Conservation (phyloP, 1,140 invertebrate genomes). For the Pachyrhynchus sulphureomaculatus region DNA sequence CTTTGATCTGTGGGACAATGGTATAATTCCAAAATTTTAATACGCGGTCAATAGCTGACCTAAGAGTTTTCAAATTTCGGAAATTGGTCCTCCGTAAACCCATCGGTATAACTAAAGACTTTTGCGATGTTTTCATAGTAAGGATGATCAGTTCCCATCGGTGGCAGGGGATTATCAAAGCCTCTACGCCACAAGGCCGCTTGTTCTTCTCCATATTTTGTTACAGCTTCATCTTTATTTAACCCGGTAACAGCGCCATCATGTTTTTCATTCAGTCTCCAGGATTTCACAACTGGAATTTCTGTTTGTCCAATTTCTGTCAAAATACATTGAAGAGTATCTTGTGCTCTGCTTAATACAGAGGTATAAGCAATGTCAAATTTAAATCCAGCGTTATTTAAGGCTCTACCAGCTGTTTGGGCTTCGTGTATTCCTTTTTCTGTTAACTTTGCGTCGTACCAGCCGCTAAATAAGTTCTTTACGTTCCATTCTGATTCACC, state of each 20-base stretch:
- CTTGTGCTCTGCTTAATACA: slow-evolving; percentile 85
- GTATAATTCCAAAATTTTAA: slow-evolving; percentile 93
- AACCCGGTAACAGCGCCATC: slow-evolving; percentile 93
- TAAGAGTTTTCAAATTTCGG: slow-evolving; percentile 91
- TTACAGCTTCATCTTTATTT: slow-evolving; percentile 93
- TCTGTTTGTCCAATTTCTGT: slow-evolving; percentile 78
- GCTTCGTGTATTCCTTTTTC: slow-evolving; percentile 87
- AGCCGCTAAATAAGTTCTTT: slow-evolving; percentile 92
- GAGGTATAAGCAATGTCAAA: slow-evolving; percentile 94
- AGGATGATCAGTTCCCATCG: slow-evolving; percentile 80
- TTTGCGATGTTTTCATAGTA: slow-evolving; percentile 84
- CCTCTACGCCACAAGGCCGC: slow-evolving; percentile 93
- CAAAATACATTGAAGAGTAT: slow-evolving; percentile 80
- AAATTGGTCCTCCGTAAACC: slow-evolving; percentile 78
- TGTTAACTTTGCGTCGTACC: slow-evolving; percentile 84
- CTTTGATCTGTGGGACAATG: slow-evolving; percentile 89
- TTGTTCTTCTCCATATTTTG: slow-evolving; percentile 91
- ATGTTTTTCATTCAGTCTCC: slow-evolving; percentile 93
- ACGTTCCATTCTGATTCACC: slow-evolving; percentile 96
- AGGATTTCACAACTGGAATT: slow-evolving; percentile 80
- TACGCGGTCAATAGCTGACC: slow-evolving; percentile 85
- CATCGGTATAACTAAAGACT: slow-evolving; percentile 74
- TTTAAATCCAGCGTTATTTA: slow-evolving; percentile 78
- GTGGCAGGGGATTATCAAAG: slow-evolving; percentile 89
- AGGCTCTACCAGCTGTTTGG: slow-evolving; percentile 75